A percentile compares a stretch with the other conserved stretches of the same genome.
Evolutionary conservation across 2,797 vertebrate species (phyloP).

Genomic region (Manis crassicaudata): DNA sequence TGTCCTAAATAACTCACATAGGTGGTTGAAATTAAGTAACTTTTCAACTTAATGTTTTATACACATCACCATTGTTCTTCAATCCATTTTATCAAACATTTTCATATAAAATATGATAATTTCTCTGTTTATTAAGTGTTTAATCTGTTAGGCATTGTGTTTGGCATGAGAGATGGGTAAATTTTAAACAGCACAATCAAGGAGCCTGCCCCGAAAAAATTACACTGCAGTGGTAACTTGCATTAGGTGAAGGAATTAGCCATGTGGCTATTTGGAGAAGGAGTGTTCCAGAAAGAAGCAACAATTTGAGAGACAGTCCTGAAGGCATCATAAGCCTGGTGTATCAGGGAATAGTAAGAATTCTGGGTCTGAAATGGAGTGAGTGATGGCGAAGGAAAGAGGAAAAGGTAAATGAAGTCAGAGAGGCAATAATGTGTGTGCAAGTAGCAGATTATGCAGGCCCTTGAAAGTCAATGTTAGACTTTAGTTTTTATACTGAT

Average conservation of each 20-base stretch:
- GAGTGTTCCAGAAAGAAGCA: background rate
- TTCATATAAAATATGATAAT: background rate
- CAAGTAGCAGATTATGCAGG: background rate
- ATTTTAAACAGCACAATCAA: constrained; percentile 9
- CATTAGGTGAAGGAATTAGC: background rate
- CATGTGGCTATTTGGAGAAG: background rate
- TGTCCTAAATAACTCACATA: background rate
- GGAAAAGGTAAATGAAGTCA: background rate
- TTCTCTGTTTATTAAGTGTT: background rate
- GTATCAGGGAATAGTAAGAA: background rate
- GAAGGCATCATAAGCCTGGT: background rate
- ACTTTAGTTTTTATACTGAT: background rate
- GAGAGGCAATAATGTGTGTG: background rate
- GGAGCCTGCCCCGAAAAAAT: background rate
- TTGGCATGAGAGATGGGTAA: background rate
- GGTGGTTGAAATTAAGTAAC: background rate
- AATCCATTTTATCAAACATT: constrained; percentile 26
- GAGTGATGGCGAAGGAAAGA: background rate
- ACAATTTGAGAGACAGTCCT: background rate
- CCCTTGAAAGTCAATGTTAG: background rate
- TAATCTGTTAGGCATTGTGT: background rate
- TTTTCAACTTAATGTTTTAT: background rate
- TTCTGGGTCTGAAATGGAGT: background rate
- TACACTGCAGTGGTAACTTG: background rate
- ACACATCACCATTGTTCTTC: background rate